Base-by-base conservation (phyloP, 2,797 vertebrate genomes). In the Epinephelus malabaricus region DNA sequence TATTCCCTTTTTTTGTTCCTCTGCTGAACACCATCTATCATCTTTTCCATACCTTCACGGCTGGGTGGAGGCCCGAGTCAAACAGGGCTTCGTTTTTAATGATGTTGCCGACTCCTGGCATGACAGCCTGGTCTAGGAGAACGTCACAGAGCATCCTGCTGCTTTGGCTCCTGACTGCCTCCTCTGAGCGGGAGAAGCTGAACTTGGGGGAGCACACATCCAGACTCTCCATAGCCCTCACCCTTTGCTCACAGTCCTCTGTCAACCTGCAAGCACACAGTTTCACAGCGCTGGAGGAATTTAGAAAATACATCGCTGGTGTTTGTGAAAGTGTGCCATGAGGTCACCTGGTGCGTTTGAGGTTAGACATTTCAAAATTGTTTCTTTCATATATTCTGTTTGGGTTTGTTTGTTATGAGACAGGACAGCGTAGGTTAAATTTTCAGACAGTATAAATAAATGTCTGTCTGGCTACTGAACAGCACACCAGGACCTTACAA, bases 31-130 rank as follows among this genome's bases (percentile, higher is more conserved):
- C 87, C 86, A 91, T 92, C 87, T 85, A 91, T 92, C 90, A 92
- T 87, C 78, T 90, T 76, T 75, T 66, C 80, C 67, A 43, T 95
- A 98, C 98, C 95, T 95, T 96, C 81, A 97, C 90, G 74, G 95
- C 95, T 78, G 98, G 98, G 83, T 97, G 96, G 73, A 99, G 94
- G 73, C 97, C 96, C 10, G 96, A 97, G 92, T 98, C 96, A 92
- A 98, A 97, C 50, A 99, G 95, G 25, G 97, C 97, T 95, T 99
- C 98, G 13, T 98, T 99, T 95, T 97, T 99, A 91, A 99, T 99
- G 89, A 99, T 99, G 91, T 99, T 99, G 77, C 98, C 98, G 2
- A 99, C 97, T 51, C 98, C 98, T 1, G 98, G 98, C 87, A 99
- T 94, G 64, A 99, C 92, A 38, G 93, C 84, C 92, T 99, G 98